Evolutionary conservation across 2,888 invertebrate species (phyloP), one percentile per base, ranked within the genome.

Genomic region (Xiphydria camelus): DNA sequence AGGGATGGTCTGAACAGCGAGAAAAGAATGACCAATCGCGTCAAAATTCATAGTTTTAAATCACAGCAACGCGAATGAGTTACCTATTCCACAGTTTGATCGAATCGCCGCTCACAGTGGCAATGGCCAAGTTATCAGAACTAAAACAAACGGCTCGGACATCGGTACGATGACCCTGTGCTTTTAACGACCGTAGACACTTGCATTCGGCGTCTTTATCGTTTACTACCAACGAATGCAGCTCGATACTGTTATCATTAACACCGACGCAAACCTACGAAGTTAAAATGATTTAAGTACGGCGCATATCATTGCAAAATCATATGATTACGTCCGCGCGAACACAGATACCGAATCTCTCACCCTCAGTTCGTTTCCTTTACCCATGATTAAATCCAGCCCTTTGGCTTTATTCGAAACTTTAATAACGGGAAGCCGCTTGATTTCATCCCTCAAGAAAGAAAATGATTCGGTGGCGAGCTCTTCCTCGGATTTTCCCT

Each of bases 41-140:
- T 12, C 15, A 6, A n/a, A n/a, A n/a, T n/a, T n/a, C n/a, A n/a
- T n/a, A n/a, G n/a, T n/a, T n/a, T n/a, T n/a, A n/a, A n/a, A n/a
- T n/a, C n/a, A n/a, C n/a, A n/a, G n/a, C n/a, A n/a, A n/a, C n/a
- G n/a, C n/a, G n/a, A n/a, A n/a, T n/a, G n/a, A 57, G 59, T 54
- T 65, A 87, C 85, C 91, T 86, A 75, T 94, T 95, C 97, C 98
- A 99, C 38, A 98, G 78, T 79, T 98, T 97, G 22, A 96, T 79
- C 4, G 89, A 85, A 59, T 96, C 94, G 0, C 84, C 88, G 53
- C 94, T 88, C 0, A 89, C 94, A 0, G 96, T 91, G 1, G 90
- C 82, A 46, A 97, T 81, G 1, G 91, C 91, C 47, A 92, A 79
- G 67, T 90, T 92, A 75, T 97, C 96, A 1, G 91, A 91, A 70